These are phyloP conservation scores for Neosalanx taihuensis DNA, from an alignment of 2,797 vertebrate species.

Conservation along the genomic window DNA sequence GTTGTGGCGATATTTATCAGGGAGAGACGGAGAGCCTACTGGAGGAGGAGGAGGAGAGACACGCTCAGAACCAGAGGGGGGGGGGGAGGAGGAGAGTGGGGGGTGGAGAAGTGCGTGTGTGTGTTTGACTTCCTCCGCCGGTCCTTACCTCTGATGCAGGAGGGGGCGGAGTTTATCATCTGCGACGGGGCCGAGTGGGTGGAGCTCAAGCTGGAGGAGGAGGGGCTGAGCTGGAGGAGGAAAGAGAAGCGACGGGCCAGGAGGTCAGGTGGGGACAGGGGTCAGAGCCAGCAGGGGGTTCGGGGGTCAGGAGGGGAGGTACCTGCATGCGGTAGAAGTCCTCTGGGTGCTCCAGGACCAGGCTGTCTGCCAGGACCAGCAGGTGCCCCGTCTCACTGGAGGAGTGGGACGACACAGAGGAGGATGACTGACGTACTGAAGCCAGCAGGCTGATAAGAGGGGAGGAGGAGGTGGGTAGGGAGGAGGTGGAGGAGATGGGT, in stretches of 20 bases:
- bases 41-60: background rate
- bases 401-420: slow-evolving; percentile 87
- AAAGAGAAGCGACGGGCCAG: background rate
- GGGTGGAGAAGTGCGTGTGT: background rate
- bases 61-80: background rate
- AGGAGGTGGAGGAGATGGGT: background rate
- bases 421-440: slow-evolving; percentile 86
- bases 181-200: slow-evolving; percentile 94
- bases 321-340: slow-evolving; percentile 94
- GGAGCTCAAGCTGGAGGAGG: slow-evolving; percentile 94
- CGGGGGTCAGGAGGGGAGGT: slow-evolving; percentile 85
- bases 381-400: slow-evolving; percentile 82
- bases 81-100: too few relatives aligned
- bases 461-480: background rate
- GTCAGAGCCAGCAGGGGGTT: slow-evolving; percentile 63
- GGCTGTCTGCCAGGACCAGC: slow-evolving; percentile 85
- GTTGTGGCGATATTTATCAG: slow-evolving; percentile 93
- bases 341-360: slow-evolving; percentile 86
- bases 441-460: slow-evolving; percentile 81
- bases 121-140: background rate
- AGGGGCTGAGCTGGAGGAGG: slow-evolving; percentile 89
- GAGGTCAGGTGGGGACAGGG: too few relatives aligned
- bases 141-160: slow-evolving; percentile 89
- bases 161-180: slow-evolving; percentile 91
- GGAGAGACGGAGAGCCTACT: slow-evolving; percentile 89